phyloP scores from a whole-genome alignment of 2,888 invertebrate genomes.

The Cinara cedri region DNA sequence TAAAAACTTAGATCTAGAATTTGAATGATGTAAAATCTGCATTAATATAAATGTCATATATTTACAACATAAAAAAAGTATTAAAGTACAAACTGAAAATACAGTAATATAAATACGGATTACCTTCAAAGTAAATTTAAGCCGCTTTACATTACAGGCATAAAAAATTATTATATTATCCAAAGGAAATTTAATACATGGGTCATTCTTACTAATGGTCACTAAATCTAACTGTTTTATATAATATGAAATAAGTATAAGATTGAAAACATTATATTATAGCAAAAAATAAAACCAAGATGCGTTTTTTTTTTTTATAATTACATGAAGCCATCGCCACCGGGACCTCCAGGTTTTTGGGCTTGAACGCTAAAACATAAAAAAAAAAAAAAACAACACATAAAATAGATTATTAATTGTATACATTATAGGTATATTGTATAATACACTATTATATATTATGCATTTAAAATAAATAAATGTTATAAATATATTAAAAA shows the following conservation, averaged over 20 bases:
- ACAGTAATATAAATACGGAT: neutral
- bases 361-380: constrained; percentile 53
- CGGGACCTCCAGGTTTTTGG: constrained; percentile 53
- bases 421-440: too few relatives aligned
- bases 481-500: too few relatives aligned
- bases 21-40: constrained; percentile 12
- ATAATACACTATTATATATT: too few relatives aligned
- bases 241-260: constrained; percentile 34
- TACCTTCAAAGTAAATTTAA: neutral
- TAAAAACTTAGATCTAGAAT: constrained; percentile 27
- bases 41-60: constrained; percentile 48
- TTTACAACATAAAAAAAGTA: constrained; percentile 39
- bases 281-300: constrained; percentile 4
- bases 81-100: constrained; percentile 34
- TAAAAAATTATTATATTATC: constrained; percentile 2
- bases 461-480: neutral
- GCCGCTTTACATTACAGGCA: constrained; percentile 4
- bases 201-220: constrained; percentile 13
- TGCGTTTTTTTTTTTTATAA: constrained; percentile 3
- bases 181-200: constrained; percentile 22
- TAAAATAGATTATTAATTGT: neutral
- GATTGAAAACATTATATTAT: constrained; percentile 40
- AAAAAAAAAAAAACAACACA: neutral
- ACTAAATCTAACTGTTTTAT: constrained; percentile 39
- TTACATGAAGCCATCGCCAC: constrained; percentile 54